Base-by-base conservation (phyloP, 2,797 vertebrate genomes). In the Bradypus variegatus region DNA sequence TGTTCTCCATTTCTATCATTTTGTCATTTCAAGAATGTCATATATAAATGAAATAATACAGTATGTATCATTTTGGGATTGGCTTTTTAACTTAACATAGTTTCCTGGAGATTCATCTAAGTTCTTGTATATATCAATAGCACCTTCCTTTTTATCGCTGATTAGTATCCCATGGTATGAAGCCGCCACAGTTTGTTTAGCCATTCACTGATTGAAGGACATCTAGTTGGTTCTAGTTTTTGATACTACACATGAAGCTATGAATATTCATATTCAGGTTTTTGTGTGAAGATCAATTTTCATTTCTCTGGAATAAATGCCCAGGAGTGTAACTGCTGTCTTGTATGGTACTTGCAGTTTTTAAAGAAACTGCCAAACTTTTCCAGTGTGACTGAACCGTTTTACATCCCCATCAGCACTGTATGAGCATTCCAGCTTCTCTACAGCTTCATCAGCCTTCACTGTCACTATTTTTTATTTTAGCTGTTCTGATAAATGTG, bases 271-370 rank as follows among this genome's bases (percentile, higher is more conserved):
- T 60, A 36, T 16, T 65, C 65, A 67, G 55, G 45, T 75, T 91
- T 87, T 67, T 67, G 65, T 67, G 48, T 88, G 73, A 94, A 50
- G 19, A n/a, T 73, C 79, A 88, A 25, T 78, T 88, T 83, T 79
- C 55, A 55, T 31, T 91, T 91, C 88, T 79, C 73, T 91, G 48
- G 64, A 65, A 88, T 79, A 78, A 88, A 84, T 85, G 89, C 73
- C 85, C 65, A 29, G n/a, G 45, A 73, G 9, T 85, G 10, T 19
- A 83, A 72, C 41, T 78, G 65, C 48, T 38, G 65, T 65, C 36
- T 69, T 23, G 3, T 23, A 55, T 65, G 65, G 58, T 58, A 78
- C 45, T 33, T 73, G 19, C 55, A 79, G 36, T 73, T 93, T 91
- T 65, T 62, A 58, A 78, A 65, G 38, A 77, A 84, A 72, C 60